Conservation (phyloP, 1,140 invertebrate species). For the Meloidogyne floridensis region DNA sequence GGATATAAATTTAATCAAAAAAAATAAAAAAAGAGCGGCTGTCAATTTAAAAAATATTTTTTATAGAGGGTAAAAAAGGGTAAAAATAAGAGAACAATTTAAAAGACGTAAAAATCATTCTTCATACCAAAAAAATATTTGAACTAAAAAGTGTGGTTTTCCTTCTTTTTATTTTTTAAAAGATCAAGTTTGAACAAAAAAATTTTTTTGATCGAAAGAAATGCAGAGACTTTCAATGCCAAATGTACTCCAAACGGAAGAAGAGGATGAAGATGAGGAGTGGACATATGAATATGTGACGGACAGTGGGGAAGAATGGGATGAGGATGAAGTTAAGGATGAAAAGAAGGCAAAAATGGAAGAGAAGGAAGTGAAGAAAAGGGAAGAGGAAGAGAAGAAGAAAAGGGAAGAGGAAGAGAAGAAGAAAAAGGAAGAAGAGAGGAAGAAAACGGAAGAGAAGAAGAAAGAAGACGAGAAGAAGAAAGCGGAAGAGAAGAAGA, state of each 20-base stretch:
- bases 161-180: too few relatives aligned
- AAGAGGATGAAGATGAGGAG: slow-evolving; percentile 33
- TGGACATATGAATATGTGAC: slow-evolving; percentile 40
- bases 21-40: not conserved
- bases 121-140: not conserved
- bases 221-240: slow-evolving; percentile 10
- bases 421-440: slow-evolving; percentile 5
- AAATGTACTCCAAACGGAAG: slow-evolving; percentile 13
- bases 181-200: too few relatives aligned
- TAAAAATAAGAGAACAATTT: not conserved
- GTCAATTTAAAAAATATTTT: not conserved
- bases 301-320: slow-evolving; percentile 15
- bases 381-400: not conserved
- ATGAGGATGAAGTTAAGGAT: slow-evolving; percentile 20
- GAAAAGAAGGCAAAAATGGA: slow-evolving; percentile 17
- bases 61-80: not conserved
- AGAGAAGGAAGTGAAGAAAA: not conserved
- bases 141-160: not conserved
- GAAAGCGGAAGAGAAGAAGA: not conserved
- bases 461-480: not conserved
- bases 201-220: not conserved
- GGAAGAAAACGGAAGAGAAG: not conserved
- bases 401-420: not conserved
- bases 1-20: not conserved
- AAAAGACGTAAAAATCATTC: not conserved